These are phyloP conservation scores for Colletes latitarsis DNA, from an alignment of 1,140 invertebrate genomes.

Conservation along the genomic window DNA sequence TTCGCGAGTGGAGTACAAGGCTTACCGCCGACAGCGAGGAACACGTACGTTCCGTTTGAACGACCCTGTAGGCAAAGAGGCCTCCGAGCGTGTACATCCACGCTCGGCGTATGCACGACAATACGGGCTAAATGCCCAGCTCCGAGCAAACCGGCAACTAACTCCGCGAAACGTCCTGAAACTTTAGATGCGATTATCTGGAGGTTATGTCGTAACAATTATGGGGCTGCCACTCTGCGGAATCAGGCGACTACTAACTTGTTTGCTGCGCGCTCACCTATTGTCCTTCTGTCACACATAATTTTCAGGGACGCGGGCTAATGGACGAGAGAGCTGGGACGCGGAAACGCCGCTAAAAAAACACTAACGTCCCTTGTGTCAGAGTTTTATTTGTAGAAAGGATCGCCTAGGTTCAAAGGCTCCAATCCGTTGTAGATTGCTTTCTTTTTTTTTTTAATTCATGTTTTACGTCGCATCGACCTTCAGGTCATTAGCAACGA, in stretches of 20 bases:
- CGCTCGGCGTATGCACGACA: slow-evolving; percentile 74
- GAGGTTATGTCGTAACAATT: slow-evolving; percentile 81
- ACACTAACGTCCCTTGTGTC: background rate
- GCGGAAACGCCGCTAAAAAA: background rate
- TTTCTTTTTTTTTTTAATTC: too few species aligned
- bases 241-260: slow-evolving; percentile 76
- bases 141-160: slow-evolving; percentile 76
- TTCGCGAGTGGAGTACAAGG: slow-evolving; percentile 38
- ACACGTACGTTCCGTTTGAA: slow-evolving; percentile 67
- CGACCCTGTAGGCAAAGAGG: slow-evolving; percentile 68
- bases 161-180: slow-evolving; percentile 78
- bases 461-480: too few species aligned
- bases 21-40: slow-evolving; percentile 41
- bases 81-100: slow-evolving; percentile 68
- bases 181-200: slow-evolving; percentile 81
- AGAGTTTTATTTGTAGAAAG: too few species aligned
- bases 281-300: slow-evolving; percentile 73
- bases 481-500: too few species aligned
- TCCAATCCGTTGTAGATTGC: background rate
- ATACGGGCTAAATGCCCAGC: slow-evolving; percentile 80
- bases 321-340: slow-evolving; percentile 54
- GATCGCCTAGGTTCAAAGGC: too few species aligned
- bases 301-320: slow-evolving; percentile 72
- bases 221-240: slow-evolving; percentile 78
- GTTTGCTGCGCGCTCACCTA: slow-evolving; percentile 73